Conservation (phyloP, 1,140 invertebrate genomes). For the Halesus radiatus region DNA sequence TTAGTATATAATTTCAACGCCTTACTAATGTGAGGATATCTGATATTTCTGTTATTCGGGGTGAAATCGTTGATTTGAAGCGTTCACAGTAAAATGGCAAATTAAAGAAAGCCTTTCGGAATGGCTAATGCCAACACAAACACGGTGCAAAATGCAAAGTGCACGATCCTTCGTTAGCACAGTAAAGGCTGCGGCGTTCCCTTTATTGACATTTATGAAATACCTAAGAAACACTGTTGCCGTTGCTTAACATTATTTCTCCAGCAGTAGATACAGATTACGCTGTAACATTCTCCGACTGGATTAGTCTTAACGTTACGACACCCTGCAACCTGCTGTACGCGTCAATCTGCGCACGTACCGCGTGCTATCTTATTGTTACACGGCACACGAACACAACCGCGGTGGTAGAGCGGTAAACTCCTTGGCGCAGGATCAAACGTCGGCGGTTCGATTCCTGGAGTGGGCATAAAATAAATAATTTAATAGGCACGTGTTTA, state of each 20-base stretch:
- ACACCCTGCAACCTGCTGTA: constrained; percentile 15
- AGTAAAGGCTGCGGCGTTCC: constrained; percentile 23
- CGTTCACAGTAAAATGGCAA: neutral
- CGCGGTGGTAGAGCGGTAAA: too few relatives aligned
- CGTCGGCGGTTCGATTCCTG: too few relatives aligned
- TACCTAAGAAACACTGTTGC: constrained; percentile 29
- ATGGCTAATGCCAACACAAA: constrained; percentile 1
- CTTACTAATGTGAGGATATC: too few relatives aligned
- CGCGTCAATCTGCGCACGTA: constrained; percentile 2
- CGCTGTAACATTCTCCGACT: constrained; percentile 19
- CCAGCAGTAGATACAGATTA: constrained; percentile 31
- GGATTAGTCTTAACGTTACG: constrained; percentile 27
- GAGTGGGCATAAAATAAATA: too few relatives aligned
- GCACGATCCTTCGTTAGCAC: constrained; percentile 6
- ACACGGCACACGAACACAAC: too few relatives aligned
- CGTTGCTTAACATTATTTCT: constrained; percentile 18
- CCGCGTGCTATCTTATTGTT: too few relatives aligned
- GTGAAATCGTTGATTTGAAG: too few relatives aligned
- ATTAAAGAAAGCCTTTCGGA: neutral
- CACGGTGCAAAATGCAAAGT: neutral
- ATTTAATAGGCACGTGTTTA: too few relatives aligned
- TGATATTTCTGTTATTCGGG: too few relatives aligned
- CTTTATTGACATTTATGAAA: constrained; percentile 37
- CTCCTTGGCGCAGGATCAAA: too few relatives aligned
- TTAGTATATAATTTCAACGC: too few relatives aligned